A percentile compares a stretch with the other conserved stretches of the same genome.
Evolutionary conservation across 2,113 vertebrate species (phyloP).

Genomic region (Rhinogobius similis): DNA sequence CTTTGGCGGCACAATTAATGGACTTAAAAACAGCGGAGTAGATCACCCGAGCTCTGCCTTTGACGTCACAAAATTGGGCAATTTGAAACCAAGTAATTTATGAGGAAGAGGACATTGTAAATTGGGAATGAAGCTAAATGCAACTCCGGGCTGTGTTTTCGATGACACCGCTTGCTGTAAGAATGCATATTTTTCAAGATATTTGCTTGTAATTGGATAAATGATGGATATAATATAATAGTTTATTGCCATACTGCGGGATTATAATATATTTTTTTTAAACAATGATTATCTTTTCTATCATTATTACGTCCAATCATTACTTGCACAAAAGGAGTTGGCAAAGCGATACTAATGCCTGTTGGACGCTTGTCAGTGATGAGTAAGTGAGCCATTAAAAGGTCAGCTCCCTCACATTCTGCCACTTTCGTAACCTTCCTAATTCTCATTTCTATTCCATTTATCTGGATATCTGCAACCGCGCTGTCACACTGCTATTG

Average conservation of each 20-base stretch:
- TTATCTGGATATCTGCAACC: conserved; percentile 23
- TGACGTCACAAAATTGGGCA: too few relatives aligned
- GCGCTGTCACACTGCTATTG: conserved; percentile 35
- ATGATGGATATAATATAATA: neutral
- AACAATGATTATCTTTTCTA: neutral
- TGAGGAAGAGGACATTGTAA: too few relatives aligned
- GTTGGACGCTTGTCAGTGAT: neutral
- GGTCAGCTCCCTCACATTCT: conserved; percentile 9
- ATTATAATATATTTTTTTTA: too few relatives aligned
- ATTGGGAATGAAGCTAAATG: too few relatives aligned
- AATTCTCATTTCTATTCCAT: conserved; percentile 32
- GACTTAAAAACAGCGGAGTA: too few relatives aligned
- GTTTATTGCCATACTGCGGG: neutral
- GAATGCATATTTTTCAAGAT: neutral
- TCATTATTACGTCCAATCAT: neutral
- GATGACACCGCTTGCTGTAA: neutral
- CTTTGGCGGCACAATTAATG: too few relatives aligned
- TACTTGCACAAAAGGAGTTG: neutral
- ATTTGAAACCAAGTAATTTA: too few relatives aligned
- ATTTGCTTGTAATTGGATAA: neutral
- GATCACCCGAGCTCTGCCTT: too few relatives aligned
- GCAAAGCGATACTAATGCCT: neutral
- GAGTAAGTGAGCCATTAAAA: neutral
- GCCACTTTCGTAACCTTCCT: conserved; percentile 5
- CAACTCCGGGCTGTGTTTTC: too few relatives aligned